phyloP scores from a whole-genome alignment of 2,113 vertebrate species.

The Morone chrysops region DNA sequence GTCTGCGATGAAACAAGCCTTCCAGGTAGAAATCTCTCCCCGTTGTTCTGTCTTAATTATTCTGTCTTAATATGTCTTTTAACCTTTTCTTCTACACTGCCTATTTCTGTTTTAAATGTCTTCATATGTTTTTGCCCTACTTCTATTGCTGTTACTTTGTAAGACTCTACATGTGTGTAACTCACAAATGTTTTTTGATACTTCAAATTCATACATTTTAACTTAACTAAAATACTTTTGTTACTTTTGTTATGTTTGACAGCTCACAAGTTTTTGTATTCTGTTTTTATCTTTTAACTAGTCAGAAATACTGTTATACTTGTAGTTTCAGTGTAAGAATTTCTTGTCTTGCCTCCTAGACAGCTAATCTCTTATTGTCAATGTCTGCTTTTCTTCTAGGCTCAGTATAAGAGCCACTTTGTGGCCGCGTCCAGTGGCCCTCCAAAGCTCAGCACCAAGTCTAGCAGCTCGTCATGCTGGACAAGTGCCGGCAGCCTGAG shows the following conservation, averaged over 20 bases:
- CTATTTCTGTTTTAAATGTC: background rate
- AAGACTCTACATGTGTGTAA: background rate
- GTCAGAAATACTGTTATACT: too few species aligned
- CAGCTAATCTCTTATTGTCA: conserved; percentile 15
- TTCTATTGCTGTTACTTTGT: background rate
- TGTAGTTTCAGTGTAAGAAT: background rate
- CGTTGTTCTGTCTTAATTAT: background rate
- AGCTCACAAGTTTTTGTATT: background rate
- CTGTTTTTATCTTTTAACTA: background rate
- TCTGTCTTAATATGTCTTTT: background rate
- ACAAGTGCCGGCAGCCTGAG: conserved; percentile 97
- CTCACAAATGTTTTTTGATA: background rate
- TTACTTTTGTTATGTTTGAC: background rate
- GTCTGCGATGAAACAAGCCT: conserved; percentile 96
- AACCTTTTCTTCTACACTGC: background rate
- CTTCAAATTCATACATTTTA: background rate
- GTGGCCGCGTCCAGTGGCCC: conserved; percentile 93
- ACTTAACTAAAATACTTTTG: background rate
- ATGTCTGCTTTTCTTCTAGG: conserved; percentile 77
- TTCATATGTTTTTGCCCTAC: background rate
- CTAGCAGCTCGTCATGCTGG: conserved; percentile 92
- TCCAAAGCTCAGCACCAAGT: conserved; percentile 91
- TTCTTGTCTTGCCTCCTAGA: background rate
- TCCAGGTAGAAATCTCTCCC: conserved; percentile 87
- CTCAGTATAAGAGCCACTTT: conserved; percentile 98